These are phyloP conservation scores for Drosophila nr. perissopoda DNA, from an alignment of 2,888 invertebrate genomes.

Conservation along the genomic window DNA sequence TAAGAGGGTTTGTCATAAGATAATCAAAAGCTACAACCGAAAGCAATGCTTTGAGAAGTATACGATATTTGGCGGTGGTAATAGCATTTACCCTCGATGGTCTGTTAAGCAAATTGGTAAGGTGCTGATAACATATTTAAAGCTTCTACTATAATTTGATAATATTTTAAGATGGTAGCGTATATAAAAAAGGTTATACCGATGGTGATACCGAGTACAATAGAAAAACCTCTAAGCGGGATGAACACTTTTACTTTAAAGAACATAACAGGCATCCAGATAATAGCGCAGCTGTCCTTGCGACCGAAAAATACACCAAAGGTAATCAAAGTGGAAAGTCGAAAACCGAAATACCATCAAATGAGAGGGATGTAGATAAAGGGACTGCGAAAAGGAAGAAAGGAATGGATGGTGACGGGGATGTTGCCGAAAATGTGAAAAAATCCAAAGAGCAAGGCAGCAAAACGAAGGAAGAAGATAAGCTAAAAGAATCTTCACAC, in stretches of 20 bases:
- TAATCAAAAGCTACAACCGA: conserved; percentile 70
- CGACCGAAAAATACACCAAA: conserved; percentile 1
- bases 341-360: conserved; percentile 3
- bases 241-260: conserved; percentile 7
- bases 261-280: not conserved
- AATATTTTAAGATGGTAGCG: conserved; percentile 3
- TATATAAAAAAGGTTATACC: not conserved
- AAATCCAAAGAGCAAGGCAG: conserved; percentile 4
- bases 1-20: conserved; percentile 77
- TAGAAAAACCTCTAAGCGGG: conserved; percentile 4
- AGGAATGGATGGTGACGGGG: conserved; percentile 6
- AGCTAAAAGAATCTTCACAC: not conserved
- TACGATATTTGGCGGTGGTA: conserved; percentile 78
- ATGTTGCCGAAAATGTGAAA: conserved; percentile 5
- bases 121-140: not conserved
- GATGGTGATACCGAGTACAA: not conserved
- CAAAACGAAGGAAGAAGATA: not conserved
- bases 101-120: conserved; percentile 28
- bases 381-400: conserved; percentile 7
- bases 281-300: not conserved
- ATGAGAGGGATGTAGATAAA: conserved; percentile 1
- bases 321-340: not conserved
- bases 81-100: conserved; percentile 46
- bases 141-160: not conserved
- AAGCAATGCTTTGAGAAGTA: conserved; percentile 72